phyloP scores from a whole-genome alignment of 2,797 vertebrate species.

The Gadopsis marmoratus region DNA sequence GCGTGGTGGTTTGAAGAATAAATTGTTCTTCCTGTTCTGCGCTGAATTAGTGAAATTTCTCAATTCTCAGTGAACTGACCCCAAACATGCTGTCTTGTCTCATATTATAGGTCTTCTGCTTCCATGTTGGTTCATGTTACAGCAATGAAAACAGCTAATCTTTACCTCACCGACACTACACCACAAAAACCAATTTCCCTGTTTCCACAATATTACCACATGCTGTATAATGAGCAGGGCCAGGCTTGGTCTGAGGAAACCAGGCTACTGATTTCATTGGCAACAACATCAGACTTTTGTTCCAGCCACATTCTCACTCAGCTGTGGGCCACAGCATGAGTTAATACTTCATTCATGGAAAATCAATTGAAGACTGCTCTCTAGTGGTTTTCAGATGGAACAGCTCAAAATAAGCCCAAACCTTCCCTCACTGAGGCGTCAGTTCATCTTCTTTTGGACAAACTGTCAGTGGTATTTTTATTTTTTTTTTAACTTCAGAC shows the following conservation, averaged over 20 bases:
- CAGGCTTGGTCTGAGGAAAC: constrained; percentile 46
- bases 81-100: constrained; percentile 50
- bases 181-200: constrained; percentile 67
- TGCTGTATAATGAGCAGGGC: constrained; percentile 50
- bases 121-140: constrained; percentile 62
- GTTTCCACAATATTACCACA: constrained; percentile 71
- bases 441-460: constrained; percentile 1
- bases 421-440: not conserved
- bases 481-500: constrained; percentile 23
- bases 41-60: constrained; percentile 27
- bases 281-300: constrained; percentile 43
- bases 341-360: constrained; percentile 51
- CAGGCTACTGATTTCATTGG: constrained; percentile 75
- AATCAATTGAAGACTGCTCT: constrained; percentile 79
- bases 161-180: constrained; percentile 59
- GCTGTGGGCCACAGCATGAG: constrained; percentile 44
- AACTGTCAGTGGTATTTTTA: not conserved
- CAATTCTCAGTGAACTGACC: constrained; percentile 41
- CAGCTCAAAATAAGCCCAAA: constrained; percentile 38
- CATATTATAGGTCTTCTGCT: constrained; percentile 42
- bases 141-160: constrained; percentile 71
- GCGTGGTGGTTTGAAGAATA: constrained; percentile 24
- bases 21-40: constrained; percentile 28
- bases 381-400: constrained; percentile 76
- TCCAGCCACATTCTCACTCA: constrained; percentile 63